Conservation (phyloP, 2,113 vertebrate species). For the Brachyhypopomus occidentalis region DNA sequence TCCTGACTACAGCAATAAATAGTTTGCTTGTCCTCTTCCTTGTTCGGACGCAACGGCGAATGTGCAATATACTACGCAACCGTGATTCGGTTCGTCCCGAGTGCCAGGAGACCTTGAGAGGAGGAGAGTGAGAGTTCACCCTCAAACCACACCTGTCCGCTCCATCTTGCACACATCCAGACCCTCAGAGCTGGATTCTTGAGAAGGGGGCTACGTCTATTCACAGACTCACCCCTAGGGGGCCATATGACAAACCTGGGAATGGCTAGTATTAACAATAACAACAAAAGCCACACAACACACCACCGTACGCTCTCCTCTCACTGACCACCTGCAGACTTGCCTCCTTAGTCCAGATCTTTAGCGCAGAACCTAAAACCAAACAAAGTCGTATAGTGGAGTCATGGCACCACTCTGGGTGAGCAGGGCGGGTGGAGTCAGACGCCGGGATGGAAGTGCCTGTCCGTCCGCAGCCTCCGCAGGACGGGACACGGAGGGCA, state of each 20-base stretch:
- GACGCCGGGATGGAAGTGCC: background rate
- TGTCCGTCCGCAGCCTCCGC: constrained; percentile 9
- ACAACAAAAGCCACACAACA: background rate
- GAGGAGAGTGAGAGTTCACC: background rate
- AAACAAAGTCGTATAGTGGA: background rate
- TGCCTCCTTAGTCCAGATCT: constrained; percentile 21
- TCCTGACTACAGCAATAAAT: constrained; percentile 3
- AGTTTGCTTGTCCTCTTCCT: background rate
- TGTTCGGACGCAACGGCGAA: background rate
- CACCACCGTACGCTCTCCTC: background rate
- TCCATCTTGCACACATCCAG: background rate
- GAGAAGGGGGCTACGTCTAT: background rate
- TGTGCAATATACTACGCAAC: background rate
- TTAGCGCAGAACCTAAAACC: background rate
- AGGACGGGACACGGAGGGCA: constrained; percentile 6
- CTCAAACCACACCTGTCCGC: background rate
- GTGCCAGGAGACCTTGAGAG: background rate
- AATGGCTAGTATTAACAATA: constrained; percentile 30
- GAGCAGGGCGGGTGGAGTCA: background rate
- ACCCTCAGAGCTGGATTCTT: background rate
- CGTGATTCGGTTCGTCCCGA: background rate
- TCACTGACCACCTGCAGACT: background rate
- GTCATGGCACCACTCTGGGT: background rate
- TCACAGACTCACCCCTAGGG: constrained; percentile 18
- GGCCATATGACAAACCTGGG: constrained; percentile 35